Conservation (phyloP, 1,140 invertebrate genomes). For the Stenopsyche tienmushanensis region DNA sequence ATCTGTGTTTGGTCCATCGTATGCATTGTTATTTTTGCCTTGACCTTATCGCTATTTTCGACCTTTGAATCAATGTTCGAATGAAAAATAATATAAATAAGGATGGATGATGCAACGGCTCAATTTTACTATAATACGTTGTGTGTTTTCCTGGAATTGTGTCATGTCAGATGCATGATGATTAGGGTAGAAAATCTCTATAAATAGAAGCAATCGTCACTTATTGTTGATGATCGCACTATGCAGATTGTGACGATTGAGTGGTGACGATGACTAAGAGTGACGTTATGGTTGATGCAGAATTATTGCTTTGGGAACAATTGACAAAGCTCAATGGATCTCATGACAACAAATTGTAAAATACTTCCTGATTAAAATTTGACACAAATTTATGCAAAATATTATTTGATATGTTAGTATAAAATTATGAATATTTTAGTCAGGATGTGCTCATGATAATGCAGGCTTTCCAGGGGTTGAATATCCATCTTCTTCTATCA, state of each 20-base stretch:
- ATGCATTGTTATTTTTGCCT: neutral
- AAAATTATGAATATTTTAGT: too few species aligned
- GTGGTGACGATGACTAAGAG: conserved; percentile 2
- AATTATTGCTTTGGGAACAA: too few species aligned
- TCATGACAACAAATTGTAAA: too few species aligned
- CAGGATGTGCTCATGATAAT: too few species aligned
- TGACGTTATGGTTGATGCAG: neutral
- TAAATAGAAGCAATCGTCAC: neutral
- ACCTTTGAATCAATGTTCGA: neutral
- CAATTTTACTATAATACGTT: neutral
- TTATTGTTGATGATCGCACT: neutral
- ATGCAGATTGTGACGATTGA: neutral
- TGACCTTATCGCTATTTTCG: conserved; percentile 1
- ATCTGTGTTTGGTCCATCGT: neutral
- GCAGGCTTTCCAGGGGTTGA: too few species aligned
- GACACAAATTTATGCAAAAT: too few species aligned
- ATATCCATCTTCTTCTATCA: too few species aligned
- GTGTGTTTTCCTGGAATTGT: neutral
- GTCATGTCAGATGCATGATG: neutral
- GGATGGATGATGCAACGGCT: neutral
- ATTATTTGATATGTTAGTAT: too few species aligned
- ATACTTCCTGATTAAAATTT: too few species aligned
- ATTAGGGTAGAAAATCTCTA: conserved; percentile 7
- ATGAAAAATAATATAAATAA: neutral
- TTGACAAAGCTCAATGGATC: too few species aligned